Conservation (phyloP, 2,797 vertebrate genomes). For the Octomys mimax region DNA sequence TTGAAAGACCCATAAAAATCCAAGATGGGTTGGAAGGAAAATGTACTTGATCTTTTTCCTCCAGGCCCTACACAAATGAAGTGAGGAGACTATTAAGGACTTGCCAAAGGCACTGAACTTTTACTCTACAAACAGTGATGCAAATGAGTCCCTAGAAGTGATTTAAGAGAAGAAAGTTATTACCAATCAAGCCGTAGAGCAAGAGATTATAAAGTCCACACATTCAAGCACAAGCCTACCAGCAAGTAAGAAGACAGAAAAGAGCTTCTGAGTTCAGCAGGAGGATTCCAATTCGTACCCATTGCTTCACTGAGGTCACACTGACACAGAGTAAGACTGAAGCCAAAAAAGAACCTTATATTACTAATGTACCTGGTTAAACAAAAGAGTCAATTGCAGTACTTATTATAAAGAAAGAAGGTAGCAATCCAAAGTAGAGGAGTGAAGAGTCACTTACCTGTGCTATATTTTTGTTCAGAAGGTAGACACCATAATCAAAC, state of each 20-base stretch:
- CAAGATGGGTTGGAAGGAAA: not conserved
- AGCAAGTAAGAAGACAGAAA: slow-evolving; percentile 29
- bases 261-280: not conserved
- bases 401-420: slow-evolving; percentile 16
- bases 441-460: slow-evolving; percentile 91
- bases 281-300: not conserved
- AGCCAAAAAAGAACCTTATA: not conserved
- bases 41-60: slow-evolving; percentile 39
- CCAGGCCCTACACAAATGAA: slow-evolving; percentile 40
- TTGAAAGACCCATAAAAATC: slow-evolving; percentile 4
- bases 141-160: slow-evolving; percentile 34
- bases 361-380: not conserved
- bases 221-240: not conserved
- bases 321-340: not conserved
- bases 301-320: not conserved
- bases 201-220: slow-evolving; percentile 41
- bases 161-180: slow-evolving; percentile 42
- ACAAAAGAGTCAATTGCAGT: not conserved
- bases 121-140: slow-evolving; percentile 45
- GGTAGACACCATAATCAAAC: slow-evolving; percentile 99
- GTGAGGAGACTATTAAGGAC: slow-evolving; percentile 51
- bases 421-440: not conserved
- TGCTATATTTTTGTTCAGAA: slow-evolving; percentile 99
- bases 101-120: slow-evolving; percentile 62
- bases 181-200: not conserved